These are phyloP conservation scores for Poecilia wingei DNA, from an alignment of 2,797 vertebrate species.

Conservation along the genomic window DNA sequence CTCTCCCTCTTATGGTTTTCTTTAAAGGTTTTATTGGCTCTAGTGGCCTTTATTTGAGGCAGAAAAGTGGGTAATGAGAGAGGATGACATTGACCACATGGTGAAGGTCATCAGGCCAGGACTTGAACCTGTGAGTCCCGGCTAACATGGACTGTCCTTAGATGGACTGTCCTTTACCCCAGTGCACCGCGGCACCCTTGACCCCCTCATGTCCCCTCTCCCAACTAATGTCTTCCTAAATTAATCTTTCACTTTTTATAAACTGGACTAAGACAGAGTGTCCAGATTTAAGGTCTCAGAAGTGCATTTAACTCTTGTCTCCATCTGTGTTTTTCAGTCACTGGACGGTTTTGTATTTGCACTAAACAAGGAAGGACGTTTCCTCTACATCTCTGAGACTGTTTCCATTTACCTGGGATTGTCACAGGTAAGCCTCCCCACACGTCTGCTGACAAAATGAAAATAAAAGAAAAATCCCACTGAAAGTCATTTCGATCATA, in stretches of 20 bases:
- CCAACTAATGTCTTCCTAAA: not conserved
- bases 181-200: no score
- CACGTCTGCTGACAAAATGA: not conserved
- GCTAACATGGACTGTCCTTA: no score
- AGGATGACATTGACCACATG: no score
- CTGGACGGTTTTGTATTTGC: slow-evolving; percentile 99
- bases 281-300: not conserved
- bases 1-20: no score
- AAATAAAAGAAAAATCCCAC: no score
- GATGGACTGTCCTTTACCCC: no score
- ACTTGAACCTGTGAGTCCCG: no score
- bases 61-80: no score
- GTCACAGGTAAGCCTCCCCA: slow-evolving; percentile 90
- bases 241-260: not conserved
- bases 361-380: slow-evolving; percentile 99
- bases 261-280: not conserved
- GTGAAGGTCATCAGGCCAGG: no score
- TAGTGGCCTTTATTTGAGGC: no score
- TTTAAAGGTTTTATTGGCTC: no score
- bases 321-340: slow-evolving; percentile 81
- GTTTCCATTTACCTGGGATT: slow-evolving; percentile 99
- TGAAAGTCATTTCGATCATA: not conserved
- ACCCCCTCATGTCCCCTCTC: no score
- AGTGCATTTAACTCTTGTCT: not conserved
- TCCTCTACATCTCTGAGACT: slow-evolving; percentile 99